These are phyloP conservation scores for Glaucopsyche alexis DNA, from an alignment of 2,888 invertebrate genomes.

Conservation along the genomic window DNA sequence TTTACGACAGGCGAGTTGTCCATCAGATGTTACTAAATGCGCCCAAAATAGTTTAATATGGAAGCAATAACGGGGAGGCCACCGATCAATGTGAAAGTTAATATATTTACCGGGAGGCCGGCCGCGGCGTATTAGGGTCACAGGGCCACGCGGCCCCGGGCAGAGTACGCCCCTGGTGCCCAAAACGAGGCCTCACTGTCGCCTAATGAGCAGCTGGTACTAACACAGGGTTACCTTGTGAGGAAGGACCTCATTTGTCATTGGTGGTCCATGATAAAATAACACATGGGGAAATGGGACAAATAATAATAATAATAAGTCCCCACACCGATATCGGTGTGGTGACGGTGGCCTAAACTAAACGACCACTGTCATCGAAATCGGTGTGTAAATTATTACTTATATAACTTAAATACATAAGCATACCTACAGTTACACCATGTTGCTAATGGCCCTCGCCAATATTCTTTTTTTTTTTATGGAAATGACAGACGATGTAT, in stretches of 20 bases:
- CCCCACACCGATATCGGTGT: too few species aligned
- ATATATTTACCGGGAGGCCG: conserved; percentile 28
- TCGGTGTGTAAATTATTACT: too few species aligned
- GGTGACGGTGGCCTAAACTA: too few species aligned
- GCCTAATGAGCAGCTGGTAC: conserved; percentile 11
- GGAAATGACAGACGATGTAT: too few species aligned
- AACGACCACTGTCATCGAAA: too few species aligned
- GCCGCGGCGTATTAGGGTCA: conserved; percentile 28
- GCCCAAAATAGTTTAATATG: conserved; percentile 11
- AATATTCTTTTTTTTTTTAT: too few species aligned
- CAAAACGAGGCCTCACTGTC: conserved; percentile 11
- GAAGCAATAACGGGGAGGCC: conserved; percentile 21
- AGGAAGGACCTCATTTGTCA: not conserved
- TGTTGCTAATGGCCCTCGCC: too few species aligned
- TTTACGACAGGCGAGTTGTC: not conserved
- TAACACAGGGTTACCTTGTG: not conserved
- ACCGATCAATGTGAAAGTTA: conserved; percentile 22
- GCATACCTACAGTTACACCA: too few species aligned
- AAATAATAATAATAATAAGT: too few species aligned
- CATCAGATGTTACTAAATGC: not conserved
- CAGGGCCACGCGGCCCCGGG: conserved; percentile 21
- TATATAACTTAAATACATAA: too few species aligned
- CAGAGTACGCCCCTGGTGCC: conserved; percentile 15
- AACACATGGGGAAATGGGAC: not conserved
- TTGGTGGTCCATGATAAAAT: not conserved